phyloP scores from a whole-genome alignment of 2,797 vertebrate genomes.

The Heliangelus exortis region DNA sequence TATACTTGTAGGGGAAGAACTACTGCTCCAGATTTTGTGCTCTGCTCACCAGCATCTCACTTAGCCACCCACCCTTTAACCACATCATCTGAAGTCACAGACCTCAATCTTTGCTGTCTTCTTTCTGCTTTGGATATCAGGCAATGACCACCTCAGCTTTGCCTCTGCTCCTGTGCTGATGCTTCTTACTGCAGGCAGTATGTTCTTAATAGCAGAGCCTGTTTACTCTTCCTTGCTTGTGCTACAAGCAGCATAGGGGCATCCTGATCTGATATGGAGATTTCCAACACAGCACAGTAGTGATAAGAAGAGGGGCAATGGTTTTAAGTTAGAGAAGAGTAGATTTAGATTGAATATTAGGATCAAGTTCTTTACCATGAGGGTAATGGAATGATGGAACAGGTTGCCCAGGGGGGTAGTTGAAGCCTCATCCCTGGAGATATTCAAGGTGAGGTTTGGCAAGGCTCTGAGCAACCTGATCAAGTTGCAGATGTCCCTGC shows the following conservation, averaged over 20 bases:
- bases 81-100: neutral
- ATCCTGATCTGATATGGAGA: accelerated
- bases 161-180: neutral
- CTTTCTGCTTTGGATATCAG: neutral
- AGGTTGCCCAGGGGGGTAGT: no score
- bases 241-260: neutral
- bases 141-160: neutral
- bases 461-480: no score
- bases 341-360: no score
- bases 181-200: neutral
- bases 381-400: no score
- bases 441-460: no score
- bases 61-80: neutral
- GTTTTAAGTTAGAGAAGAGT: no score
- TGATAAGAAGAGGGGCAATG: no score
- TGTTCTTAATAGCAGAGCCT: neutral
- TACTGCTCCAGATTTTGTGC: neutral
- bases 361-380: no score
- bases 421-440: no score
- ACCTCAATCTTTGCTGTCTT: neutral
- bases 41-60: neutral
- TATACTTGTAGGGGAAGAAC: neutral
- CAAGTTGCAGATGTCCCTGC: no score
- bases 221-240: neutral
- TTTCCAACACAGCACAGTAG: neutral